Evolutionary conservation across 2,888 invertebrate genomes (phyloP).

Genomic region (Notodonta ziczac): DNA sequence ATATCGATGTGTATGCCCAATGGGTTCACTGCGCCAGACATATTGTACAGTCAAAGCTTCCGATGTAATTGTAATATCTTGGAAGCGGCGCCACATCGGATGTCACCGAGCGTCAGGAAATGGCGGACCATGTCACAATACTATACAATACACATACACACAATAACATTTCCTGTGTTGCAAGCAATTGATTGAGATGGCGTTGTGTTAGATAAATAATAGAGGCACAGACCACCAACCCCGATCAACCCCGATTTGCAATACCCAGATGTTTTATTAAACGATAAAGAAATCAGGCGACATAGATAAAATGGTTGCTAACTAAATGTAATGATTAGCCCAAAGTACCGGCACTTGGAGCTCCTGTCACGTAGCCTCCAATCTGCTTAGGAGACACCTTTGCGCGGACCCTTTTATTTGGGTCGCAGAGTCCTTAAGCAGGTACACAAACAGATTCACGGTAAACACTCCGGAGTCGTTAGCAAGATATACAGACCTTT

Average conservation of each 20-base stretch:
- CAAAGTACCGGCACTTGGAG: constrained; percentile 50
- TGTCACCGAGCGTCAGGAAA: not conserved
- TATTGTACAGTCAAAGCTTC: not conserved
- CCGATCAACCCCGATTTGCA: too few relatives aligned
- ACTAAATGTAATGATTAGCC: constrained; percentile 62
- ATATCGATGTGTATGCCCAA: too few relatives aligned
- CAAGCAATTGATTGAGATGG: not conserved
- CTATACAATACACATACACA: not conserved
- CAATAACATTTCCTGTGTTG: not conserved
- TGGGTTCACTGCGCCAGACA: too few relatives aligned
- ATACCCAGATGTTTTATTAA: too few relatives aligned
- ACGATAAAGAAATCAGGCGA: too few relatives aligned
- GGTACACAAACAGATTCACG: constrained; percentile 68
- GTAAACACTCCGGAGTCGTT: constrained; percentile 62
- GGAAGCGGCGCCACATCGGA: not conserved
- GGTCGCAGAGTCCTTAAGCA: constrained; percentile 60
- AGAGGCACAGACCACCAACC: not conserved
- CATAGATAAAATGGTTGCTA: not conserved
- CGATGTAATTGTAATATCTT: constrained; percentile 4
- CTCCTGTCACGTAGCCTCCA: constrained; percentile 70
- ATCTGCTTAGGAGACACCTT: constrained; percentile 80
- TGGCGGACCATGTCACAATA: constrained; percentile 5
- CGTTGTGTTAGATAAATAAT: not conserved
- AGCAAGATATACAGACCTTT: constrained; percentile 50
- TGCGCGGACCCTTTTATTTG: constrained; percentile 71